phyloP scores from a whole-genome alignment of 92 coral and sea anemone genomes.

The Paragorgia papillata region DNA sequence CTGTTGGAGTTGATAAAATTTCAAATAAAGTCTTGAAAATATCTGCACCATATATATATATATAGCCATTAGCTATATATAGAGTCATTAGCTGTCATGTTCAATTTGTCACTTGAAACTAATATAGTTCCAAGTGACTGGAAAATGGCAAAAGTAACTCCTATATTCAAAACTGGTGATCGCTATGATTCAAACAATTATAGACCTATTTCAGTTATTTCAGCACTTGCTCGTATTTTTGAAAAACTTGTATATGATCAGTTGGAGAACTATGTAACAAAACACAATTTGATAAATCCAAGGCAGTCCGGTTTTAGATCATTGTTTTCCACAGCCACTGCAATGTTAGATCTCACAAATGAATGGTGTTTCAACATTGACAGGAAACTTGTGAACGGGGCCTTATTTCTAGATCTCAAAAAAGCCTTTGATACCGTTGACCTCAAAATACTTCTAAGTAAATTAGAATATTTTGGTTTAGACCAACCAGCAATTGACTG shows the following conservation, averaged over 20 bases:
- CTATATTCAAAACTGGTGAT: conserved; percentile 34
- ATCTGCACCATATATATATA: background rate
- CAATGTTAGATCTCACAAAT: conserved; percentile 32
- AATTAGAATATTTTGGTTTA: background rate
- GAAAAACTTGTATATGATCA: conserved; percentile 5
- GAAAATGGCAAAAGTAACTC: conserved; percentile 34
- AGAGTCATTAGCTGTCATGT: conserved; percentile 24
- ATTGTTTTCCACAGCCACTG: conserved; percentile 6
- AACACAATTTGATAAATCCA: conserved; percentile 11
- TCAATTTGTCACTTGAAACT: conserved; percentile 21
- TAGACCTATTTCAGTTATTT: conserved; percentile 35
- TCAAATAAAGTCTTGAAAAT: conserved; percentile 21
- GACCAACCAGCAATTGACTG: background rate
- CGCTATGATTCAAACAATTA: conserved; percentile 28
- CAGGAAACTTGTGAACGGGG: conserved; percentile 33
- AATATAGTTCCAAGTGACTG: conserved; percentile 37
- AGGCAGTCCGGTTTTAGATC: conserved; percentile 19
- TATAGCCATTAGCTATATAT: too few relatives aligned
- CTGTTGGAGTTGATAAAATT: conserved; percentile 28
- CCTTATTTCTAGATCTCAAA: conserved; percentile 16
- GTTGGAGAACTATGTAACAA: background rate
- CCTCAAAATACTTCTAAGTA: background rate
- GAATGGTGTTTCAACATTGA: conserved; percentile 35
- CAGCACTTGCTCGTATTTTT: conserved; percentile 10
- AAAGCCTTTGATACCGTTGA: conserved; percentile 3